Base-by-base conservation (phyloP, 2,113 vertebrate genomes). In the Albula goreensis region DNA sequence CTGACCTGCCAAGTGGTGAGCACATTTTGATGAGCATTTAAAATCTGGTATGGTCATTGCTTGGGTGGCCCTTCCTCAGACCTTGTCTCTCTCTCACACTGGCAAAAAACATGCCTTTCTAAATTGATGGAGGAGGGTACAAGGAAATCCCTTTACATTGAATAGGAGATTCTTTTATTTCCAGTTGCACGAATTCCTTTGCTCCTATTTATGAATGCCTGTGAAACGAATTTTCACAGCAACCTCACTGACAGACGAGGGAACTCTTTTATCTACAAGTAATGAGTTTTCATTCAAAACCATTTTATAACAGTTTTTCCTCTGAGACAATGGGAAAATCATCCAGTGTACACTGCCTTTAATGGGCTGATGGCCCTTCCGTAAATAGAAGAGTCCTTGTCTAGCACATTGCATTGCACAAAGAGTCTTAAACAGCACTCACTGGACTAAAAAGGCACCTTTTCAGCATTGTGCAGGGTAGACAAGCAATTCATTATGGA, bases 401-500 rank as follows among this genome's bases (percentile, higher is more conserved):
- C 22, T 74, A 31, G 22, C n/a, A 9, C 70, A 7, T 74, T 31
- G 70, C 63, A 17, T 6, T 48, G 77, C 41, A 12, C 77, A 78
- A 4, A 78, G 31, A 48, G 31, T 25, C 12, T 48, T 49, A 50
- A 50, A 50, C 31, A 50, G 78, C 78, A 31, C 78, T 78, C 31
- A 4, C 19, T 74, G 70, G 4, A 2, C 78, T 17, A 50, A 79
- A 17, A 50, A 79, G 78, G 12, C 78, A 49, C 78, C 31, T 79
- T 79, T 79, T 79, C 78, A 79, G 31, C 12, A 79, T 17, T 51
- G 66, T 7, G 49, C n/a, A 8, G 60, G 50, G 22, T 31, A 77
- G 66, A 66, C 50, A 70, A 77, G 83, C 50, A 17, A 66, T 53
- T 80, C 53, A 60, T 80, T 85, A 22, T 60, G 52, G 19, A 80